phyloP scores from a whole-genome alignment of 2,888 invertebrate species.

The Cotesia congregata region DNA sequence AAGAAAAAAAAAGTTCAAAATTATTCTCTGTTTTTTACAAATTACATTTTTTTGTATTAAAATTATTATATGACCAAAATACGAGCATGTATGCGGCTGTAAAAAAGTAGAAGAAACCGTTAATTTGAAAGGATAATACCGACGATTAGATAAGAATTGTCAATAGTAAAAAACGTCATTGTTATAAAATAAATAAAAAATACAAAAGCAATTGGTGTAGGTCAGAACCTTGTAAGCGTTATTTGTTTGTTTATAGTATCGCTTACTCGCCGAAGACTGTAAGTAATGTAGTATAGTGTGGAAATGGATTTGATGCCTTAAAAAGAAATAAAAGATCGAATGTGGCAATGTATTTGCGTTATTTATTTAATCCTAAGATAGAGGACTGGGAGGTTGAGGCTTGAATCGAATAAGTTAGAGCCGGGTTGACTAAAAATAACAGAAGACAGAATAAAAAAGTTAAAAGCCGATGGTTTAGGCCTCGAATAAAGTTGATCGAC shows the following conservation, averaged over 20 bases:
- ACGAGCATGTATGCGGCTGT: too few relatives aligned
- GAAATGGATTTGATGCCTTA: conserved; percentile 17
- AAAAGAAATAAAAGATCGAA: background rate
- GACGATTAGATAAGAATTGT: background rate
- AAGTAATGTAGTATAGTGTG: background rate
- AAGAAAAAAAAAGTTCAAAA: too few relatives aligned
- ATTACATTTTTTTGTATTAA: too few relatives aligned
- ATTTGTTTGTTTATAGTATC: background rate
- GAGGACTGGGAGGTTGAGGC: background rate
- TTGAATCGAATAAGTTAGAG: background rate
- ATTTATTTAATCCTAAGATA: background rate
- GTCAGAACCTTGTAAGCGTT: conserved; percentile 20
- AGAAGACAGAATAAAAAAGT: conserved; percentile 17
- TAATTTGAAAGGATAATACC: background rate
- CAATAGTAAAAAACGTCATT: background rate
- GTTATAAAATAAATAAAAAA: background rate
- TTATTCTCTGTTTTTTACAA: too few relatives aligned
- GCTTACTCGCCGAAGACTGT: conserved; percentile 11
- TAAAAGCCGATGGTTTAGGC: conserved; percentile 17
- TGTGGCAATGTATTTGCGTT: background rate
- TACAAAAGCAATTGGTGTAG: conserved; percentile 11
- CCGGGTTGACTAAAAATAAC: background rate
- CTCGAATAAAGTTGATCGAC: conserved; percentile 31
- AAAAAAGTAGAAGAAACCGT: too few relatives aligned
- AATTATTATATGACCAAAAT: too few relatives aligned